Percentiles rank a stretch among this genome's conserved stretches.
Evolutionary conservation across 2,888 invertebrate species (phyloP).

Genomic region (Asteroscopus sphinx): DNA sequence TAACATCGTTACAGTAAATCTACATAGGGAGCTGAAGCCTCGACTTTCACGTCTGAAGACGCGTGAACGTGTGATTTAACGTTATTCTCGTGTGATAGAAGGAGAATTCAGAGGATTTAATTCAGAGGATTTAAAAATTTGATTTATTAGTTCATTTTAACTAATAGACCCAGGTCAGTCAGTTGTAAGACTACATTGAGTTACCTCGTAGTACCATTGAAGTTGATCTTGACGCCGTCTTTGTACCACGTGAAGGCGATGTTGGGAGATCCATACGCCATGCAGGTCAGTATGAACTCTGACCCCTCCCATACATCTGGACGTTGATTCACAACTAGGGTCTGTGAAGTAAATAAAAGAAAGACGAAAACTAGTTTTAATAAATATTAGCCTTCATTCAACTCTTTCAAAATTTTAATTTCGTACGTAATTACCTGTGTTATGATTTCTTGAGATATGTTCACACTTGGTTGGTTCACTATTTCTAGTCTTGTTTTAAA

Average conservation of each 20-base stretch:
- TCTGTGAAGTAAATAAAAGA: conserved; percentile 68
- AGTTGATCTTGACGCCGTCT: conserved; percentile 93
- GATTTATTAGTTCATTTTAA: too few species aligned
- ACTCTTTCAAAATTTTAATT: too few species aligned
- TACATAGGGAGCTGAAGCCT: background rate
- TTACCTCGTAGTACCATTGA: conserved; percentile 93
- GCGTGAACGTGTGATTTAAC: too few species aligned
- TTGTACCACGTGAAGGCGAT: conserved; percentile 95
- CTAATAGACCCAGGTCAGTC: too few species aligned
- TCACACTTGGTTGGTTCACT: conserved; percentile 81
- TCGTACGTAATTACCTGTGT: conserved; percentile 71
- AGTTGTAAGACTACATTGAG: background rate
- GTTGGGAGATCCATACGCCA: conserved; percentile 93
- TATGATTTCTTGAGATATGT: conserved; percentile 80
- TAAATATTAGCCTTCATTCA: background rate
- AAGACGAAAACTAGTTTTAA: too few species aligned
- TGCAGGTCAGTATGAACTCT: conserved; percentile 94
- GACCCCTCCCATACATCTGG: conserved; percentile 92
- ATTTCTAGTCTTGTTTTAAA: conserved; percentile 90
- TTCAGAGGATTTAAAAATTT: too few species aligned
- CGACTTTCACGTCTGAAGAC: too few species aligned
- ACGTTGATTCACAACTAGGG: conserved; percentile 80
- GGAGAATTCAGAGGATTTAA: too few species aligned
- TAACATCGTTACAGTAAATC: background rate
- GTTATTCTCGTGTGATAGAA: too few species aligned